Percentiles rank a stretch among this genome's conserved stretches.
These are phyloP conservation scores for Drosophila emarginata DNA, from an alignment of 2,888 invertebrate species.

Conservation along the genomic window DNA sequence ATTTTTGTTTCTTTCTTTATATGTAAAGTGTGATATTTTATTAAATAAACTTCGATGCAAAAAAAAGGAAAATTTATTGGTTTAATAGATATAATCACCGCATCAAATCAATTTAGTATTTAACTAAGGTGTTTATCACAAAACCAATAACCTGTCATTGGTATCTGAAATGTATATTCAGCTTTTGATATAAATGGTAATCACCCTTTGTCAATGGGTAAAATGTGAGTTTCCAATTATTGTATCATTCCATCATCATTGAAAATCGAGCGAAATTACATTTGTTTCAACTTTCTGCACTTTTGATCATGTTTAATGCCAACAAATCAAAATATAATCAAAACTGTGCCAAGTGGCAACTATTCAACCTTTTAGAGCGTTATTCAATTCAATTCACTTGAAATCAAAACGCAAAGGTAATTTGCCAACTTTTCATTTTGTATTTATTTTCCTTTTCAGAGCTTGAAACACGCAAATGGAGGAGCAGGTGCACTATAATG, in stretches of 20 bases:
- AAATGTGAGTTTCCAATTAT: neutral
- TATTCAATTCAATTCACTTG: constrained; percentile 12
- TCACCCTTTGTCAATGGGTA: no score
- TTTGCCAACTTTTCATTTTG: constrained; percentile 10
- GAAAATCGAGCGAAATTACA: neutral
- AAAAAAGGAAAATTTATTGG: no score
- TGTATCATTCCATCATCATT: neutral
- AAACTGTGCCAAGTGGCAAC: constrained; percentile 50
- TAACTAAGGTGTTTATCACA: no score
- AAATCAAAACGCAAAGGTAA: constrained; percentile 15
- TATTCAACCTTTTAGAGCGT: neutral
- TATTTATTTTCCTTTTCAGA: constrained; percentile 2
- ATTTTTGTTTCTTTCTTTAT: no score
- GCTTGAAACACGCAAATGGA: constrained; percentile 22
- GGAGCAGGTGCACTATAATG: neutral
- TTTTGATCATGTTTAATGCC: constrained; percentile 15
- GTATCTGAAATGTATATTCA: no score
- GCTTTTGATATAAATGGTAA: no score
- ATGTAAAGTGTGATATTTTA: no score
- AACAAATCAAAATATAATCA: constrained; percentile 51
- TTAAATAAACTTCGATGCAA: no score
- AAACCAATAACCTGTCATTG: no score
- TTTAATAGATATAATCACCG: no score
- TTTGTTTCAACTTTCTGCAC: constrained; percentile 4
- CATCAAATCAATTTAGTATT: no score